A percentile compares a stretch with the other conserved stretches of the same genome.
These are phyloP conservation scores for Tapirus terrestris DNA, from an alignment of 2,113 vertebrate genomes.

Conservation along the genomic window DNA sequence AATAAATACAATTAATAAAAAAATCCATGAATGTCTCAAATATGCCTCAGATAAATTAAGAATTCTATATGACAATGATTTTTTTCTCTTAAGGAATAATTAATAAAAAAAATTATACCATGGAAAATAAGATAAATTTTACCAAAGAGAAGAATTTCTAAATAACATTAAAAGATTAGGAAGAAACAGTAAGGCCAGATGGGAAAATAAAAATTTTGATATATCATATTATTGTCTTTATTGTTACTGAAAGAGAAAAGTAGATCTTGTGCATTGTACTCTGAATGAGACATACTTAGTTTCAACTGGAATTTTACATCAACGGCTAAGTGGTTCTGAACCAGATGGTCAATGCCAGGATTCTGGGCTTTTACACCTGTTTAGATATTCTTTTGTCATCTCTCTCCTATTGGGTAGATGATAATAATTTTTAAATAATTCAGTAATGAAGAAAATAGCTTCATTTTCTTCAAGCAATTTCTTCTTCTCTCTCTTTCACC, in stretches of 20 bases:
- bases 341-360: not conserved
- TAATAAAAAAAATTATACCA: not conserved
- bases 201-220: not conserved
- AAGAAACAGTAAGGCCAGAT: not conserved
- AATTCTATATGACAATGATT: not conserved
- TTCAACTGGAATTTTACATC: not conserved
- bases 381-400: not conserved
- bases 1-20: not conserved
- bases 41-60: not conserved
- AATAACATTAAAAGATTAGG: not conserved
- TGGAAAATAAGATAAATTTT: not conserved
- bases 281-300: not conserved
- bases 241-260: not conserved
- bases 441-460: not conserved
- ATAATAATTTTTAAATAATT: not conserved
- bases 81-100: slow-evolving; percentile 9
- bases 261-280: not conserved
- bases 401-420: not conserved
- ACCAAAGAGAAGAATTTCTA: not conserved
- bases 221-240: not conserved
- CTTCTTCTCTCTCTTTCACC: not conserved
- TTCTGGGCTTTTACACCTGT: not conserved
- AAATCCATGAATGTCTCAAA: not conserved
- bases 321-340: not conserved
- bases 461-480: not conserved